Conservation (phyloP, 2,113 vertebrate genomes). For the Odocoileus virginianus region DNA sequence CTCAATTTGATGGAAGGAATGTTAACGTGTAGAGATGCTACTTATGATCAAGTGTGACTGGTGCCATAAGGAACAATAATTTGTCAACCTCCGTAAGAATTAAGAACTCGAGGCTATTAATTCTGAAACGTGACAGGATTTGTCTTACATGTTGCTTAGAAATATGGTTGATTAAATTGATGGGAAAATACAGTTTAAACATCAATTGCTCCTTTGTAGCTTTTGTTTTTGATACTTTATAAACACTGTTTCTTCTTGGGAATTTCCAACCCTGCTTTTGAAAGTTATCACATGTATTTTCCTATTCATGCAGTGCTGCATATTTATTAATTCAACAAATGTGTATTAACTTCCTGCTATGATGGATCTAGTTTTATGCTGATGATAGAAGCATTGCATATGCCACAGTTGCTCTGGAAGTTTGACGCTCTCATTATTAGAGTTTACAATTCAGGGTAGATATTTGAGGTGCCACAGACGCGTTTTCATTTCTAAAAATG, state of each 20-base stretch:
- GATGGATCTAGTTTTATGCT: neutral
- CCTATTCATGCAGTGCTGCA: neutral
- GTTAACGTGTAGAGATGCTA: slow-evolving; percentile 21
- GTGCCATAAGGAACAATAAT: slow-evolving; percentile 56
- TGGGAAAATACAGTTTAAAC: slow-evolving; percentile 66
- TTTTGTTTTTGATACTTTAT: slow-evolving; percentile 16
- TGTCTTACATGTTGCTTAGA: slow-evolving; percentile 64
- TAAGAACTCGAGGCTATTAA: slow-evolving; percentile 71
- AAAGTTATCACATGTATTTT: neutral
- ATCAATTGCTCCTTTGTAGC: slow-evolving; percentile 19
- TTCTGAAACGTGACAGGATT: slow-evolving; percentile 61
- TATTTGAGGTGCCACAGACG: neutral
- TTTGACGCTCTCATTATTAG: neutral
- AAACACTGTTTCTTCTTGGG: neutral
- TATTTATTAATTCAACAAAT: neutral
- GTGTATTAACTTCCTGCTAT: neutral
- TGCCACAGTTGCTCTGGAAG: neutral
- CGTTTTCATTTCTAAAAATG: slow-evolving; percentile 21
- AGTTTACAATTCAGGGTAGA: neutral
- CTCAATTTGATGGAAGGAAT: slow-evolving; percentile 54
- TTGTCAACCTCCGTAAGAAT: slow-evolving; percentile 71
- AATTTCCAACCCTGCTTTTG: neutral
- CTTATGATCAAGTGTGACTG: slow-evolving; percentile 61
- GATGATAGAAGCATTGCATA: neutral
- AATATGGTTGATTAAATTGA: slow-evolving; percentile 65